Evolutionary conservation across 2,113 vertebrate species (phyloP).

Genomic region (Irena cyanogastra): DNA sequence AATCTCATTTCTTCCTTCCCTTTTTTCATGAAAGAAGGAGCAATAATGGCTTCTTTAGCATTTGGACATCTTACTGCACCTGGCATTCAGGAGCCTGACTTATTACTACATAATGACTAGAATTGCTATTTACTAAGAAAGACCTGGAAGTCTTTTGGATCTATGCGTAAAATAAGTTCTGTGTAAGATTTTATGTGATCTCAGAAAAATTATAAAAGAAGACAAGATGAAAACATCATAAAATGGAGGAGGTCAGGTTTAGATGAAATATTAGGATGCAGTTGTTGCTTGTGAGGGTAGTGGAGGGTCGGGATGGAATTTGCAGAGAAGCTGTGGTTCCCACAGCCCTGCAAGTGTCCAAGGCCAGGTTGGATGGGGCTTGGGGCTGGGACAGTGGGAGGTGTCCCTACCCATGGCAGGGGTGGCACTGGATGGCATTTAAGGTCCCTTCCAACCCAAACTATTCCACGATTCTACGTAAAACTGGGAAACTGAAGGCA

Average conservation of each 20-base stretch:
- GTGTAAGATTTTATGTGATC: neutral
- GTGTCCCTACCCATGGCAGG: neutral
- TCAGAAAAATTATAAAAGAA: neutral
- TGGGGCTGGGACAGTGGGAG: rapidly evolving
- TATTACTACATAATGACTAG: neutral
- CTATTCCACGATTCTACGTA: rapidly evolving
- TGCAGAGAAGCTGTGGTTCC: neutral
- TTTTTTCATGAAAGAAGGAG: neutral
- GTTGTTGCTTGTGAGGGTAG: neutral
- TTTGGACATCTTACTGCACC: neutral
- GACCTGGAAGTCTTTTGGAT: neutral
- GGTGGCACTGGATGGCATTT: neutral
- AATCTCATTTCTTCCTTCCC: neutral
- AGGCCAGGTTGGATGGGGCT: neutral
- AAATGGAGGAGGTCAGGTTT: neutral
- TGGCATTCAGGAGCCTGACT: neutral
- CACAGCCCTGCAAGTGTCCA: neutral
- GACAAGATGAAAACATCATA: neutral
- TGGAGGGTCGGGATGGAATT: neutral
- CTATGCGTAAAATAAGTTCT: neutral
- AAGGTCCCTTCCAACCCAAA: neutral
- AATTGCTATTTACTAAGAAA: neutral
- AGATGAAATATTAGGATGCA: neutral
- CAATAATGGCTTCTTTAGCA: neutral
- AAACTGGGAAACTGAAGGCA: neutral